Evolutionary conservation across 2,888 invertebrate genomes (phyloP), one percentile per base, ranked within the genome.

Genomic region (Julus scandinavius): DNA sequence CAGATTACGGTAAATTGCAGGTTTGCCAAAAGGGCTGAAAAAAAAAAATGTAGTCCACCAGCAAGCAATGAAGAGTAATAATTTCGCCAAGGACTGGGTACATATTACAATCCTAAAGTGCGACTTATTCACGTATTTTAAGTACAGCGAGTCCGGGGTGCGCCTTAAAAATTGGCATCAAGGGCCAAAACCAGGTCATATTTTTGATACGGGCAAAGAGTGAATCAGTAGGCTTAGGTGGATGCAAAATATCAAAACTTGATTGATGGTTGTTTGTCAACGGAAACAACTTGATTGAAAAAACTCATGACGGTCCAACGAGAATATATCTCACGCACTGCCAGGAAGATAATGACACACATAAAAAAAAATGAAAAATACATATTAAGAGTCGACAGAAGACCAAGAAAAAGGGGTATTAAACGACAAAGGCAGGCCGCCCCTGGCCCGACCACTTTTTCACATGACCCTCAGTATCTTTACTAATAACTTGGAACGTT

Each of bases 241-340:
- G 80, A 80, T 80, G 80, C 80, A 80, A 80, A 29, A 80, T 80
- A 80, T 38, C 80, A 80, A 80, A 38, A 38, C 29, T 29, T 80
- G 80, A 80, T 80, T 38, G 80, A 80, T 80, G 80, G 80, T 80
- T 80, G 80, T 80, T 80, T 80, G 80, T 80, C 80, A 80, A 38
- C 80, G 80, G 38, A 80, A 80, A 80, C 80, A 15, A 38, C 80
- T 38, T 29, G n/a, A 20, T 45, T 45, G 38, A 38, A 38, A 80
- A 80, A 80, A 80, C 3, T 72, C 29, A 29, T 3, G 38, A 13
- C 29, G 38, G 80, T 80, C 80, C 80, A 80, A 80, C 80, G 11
- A 6, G 80, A 80, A 80, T 80, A 80, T 80, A 80, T 80, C 80
- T 80, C 80, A 80, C 80, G 80, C 80, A 80, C 80, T 38, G 38